These are phyloP conservation scores for Drosophila mimica DNA, from an alignment of 2,888 invertebrate species.

Conservation along the genomic window DNA sequence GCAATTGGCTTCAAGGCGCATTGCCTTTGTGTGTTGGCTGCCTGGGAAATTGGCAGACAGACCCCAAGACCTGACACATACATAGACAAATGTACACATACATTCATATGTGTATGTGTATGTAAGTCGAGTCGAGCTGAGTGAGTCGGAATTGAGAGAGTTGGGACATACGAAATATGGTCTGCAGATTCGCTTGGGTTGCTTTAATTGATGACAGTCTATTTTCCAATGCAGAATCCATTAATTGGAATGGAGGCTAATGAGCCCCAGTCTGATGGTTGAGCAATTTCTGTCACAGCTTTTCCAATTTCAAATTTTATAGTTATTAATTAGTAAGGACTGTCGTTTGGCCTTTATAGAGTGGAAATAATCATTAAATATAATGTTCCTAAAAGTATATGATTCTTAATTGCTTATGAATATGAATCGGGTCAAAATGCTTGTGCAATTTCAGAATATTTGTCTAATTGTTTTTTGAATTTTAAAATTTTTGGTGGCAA, in stretches of 20 bases:
- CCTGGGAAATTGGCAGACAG: slow-evolving; percentile 42
- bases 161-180: slow-evolving; percentile 18
- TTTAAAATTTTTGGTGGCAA: background rate
- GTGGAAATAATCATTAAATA: slow-evolving; percentile 19
- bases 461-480: background rate
- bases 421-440: background rate
- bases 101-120: background rate
- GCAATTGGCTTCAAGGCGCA: slow-evolving; percentile 48
- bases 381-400: slow-evolving; percentile 2
- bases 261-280: slow-evolving; percentile 44
- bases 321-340: slow-evolving; percentile 43
- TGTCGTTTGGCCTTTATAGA: slow-evolving; percentile 27
- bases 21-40: slow-evolving; percentile 13
- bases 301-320: slow-evolving; percentile 31
- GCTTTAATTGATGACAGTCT: slow-evolving; percentile 64
- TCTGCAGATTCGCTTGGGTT: slow-evolving; percentile 50
- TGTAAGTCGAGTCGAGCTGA: slow-evolving; percentile 21
- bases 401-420: slow-evolving; percentile 8
- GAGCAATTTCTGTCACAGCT: slow-evolving; percentile 44
- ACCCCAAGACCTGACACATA: slow-evolving; percentile 34
- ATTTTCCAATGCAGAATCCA: slow-evolving; percentile 44
- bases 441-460: slow-evolving; percentile 1
- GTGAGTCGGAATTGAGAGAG: slow-evolving; percentile 31
- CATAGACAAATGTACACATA: slow-evolving; percentile 3
- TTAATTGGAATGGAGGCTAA: slow-evolving; percentile 57